phyloP scores from a whole-genome alignment of 2,113 vertebrate species.

The Lipophrys pholis region DNA sequence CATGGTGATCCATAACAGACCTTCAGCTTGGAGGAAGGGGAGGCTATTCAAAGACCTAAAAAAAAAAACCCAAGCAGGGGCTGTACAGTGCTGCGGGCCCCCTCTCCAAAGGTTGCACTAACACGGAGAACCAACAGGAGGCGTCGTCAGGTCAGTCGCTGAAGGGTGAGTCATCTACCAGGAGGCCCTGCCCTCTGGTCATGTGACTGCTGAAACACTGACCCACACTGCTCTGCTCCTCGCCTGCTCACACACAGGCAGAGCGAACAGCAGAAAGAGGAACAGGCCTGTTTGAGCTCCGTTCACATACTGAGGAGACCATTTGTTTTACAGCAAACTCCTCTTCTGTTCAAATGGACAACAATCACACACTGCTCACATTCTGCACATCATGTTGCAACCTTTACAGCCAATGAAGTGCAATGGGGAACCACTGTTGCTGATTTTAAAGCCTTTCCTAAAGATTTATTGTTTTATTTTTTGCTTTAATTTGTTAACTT shows the following conservation, averaged over 20 bases:
- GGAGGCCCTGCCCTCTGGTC: conserved; percentile 58
- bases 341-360: conserved; percentile 23
- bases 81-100: conserved; percentile 20
- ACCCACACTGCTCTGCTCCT: conserved; percentile 55
- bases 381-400: too few relatives aligned
- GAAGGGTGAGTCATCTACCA: conserved; percentile 69
- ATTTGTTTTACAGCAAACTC: conserved; percentile 43
- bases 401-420: too few relatives aligned
- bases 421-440: too few relatives aligned
- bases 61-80: conserved; percentile 39
- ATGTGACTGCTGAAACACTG: conserved; percentile 74
- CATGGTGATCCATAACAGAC: conserved; percentile 22
- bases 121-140: conserved; percentile 59
- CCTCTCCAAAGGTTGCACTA: conserved; percentile 20
- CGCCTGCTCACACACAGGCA: conserved; percentile 2
- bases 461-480: too few relatives aligned
- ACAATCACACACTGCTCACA: neutral
- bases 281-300: conserved; percentile 6
- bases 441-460: too few relatives aligned
- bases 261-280: conserved; percentile 17
- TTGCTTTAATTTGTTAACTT: too few relatives aligned
- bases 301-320: conserved; percentile 11
- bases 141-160: conserved; percentile 38
- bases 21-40: conserved; percentile 21
- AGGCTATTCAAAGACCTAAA: conserved; percentile 32